Percentiles rank a stretch among this genome's conserved stretches.
Conservation (phyloP, 2,888 invertebrate species). For the Strigamia crassipes region DNA sequence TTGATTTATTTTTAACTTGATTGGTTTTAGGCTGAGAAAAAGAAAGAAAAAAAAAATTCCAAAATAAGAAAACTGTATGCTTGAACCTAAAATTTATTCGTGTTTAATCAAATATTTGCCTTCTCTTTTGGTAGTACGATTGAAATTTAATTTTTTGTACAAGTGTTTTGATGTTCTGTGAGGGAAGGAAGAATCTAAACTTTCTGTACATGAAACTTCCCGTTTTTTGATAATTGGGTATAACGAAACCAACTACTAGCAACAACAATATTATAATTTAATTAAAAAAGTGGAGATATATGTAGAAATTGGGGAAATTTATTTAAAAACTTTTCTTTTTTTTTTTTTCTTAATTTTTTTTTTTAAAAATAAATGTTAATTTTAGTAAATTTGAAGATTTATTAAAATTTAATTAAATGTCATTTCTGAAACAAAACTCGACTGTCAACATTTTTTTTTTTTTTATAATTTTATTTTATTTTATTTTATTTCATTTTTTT, state of each 20-base stretch:
- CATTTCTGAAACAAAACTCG: conserved; percentile 10
- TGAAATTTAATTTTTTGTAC: conserved; percentile 1
- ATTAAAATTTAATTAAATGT: background rate
- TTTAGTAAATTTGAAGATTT: conserved; percentile 6
- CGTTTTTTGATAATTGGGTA: background rate
- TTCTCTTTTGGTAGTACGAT: conserved; percentile 12
- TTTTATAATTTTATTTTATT: background rate
- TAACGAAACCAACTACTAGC: background rate
- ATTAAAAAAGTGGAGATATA: conserved; percentile 10
- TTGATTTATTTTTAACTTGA: too few relatives aligned
- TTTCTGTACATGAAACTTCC: conserved; percentile 10
- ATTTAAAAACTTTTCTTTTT: background rate
- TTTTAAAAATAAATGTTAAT: background rate
- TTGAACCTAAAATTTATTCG: background rate
- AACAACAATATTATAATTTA: conserved; percentile 8
- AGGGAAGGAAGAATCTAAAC: background rate
- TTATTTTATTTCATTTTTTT: too few relatives aligned
- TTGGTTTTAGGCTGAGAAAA: too few relatives aligned
- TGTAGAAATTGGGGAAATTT: conserved; percentile 10
- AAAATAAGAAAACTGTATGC: too few relatives aligned
- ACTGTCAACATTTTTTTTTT: too few relatives aligned
- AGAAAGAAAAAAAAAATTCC: too few relatives aligned
- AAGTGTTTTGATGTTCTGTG: background rate
- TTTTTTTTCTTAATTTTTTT: background rate
- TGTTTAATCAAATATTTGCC: background rate